These are phyloP conservation scores for Epirrita christyi DNA, from an alignment of 2,888 invertebrate species.

Conservation along the genomic window DNA sequence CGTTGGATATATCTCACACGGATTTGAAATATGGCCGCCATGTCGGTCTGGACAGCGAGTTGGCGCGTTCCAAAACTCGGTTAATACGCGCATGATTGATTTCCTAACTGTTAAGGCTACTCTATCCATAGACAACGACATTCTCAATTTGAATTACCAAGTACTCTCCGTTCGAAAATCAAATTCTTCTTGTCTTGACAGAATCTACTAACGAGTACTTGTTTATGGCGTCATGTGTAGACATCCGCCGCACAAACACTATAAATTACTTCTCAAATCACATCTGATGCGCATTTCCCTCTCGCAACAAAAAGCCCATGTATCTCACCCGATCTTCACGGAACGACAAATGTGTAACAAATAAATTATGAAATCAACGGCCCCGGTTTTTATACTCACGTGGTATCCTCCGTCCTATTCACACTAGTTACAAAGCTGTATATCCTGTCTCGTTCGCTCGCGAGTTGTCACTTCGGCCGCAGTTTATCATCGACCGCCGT, in stretches of 20 bases:
- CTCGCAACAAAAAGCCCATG: constrained; percentile 80
- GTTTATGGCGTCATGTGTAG: constrained; percentile 69
- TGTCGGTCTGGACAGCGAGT: constrained; percentile 73
- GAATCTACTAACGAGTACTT: constrained; percentile 46
- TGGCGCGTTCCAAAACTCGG: constrained; percentile 74
- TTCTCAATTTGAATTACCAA: constrained; percentile 21
- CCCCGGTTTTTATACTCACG: constrained; percentile 76
- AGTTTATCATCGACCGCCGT: constrained; percentile 76
- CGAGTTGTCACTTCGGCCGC: constrained; percentile 67
- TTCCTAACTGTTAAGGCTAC: constrained; percentile 53
- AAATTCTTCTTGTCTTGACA: constrained; percentile 28
- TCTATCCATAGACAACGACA: constrained; percentile 25
- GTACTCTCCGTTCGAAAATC: constrained; percentile 20
- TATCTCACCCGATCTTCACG: constrained; percentile 83
- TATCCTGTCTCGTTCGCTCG: constrained; percentile 54
- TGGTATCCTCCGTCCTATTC: constrained; percentile 58
- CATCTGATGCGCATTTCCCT: constrained; percentile 80
- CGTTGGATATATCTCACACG: constrained; percentile 77
- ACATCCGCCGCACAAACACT: constrained; percentile 75
- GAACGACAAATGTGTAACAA: constrained; percentile 85
- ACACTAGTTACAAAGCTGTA: constrained; percentile 43
- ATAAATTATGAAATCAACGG: constrained; percentile 85
- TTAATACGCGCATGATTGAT: constrained; percentile 80
- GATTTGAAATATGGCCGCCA: constrained; percentile 78
- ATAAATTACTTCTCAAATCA: constrained; percentile 83